These are phyloP conservation scores for Bos taurus DNA, from an alignment of 2,113 vertebrate genomes.

Conservation along the genomic window DNA sequence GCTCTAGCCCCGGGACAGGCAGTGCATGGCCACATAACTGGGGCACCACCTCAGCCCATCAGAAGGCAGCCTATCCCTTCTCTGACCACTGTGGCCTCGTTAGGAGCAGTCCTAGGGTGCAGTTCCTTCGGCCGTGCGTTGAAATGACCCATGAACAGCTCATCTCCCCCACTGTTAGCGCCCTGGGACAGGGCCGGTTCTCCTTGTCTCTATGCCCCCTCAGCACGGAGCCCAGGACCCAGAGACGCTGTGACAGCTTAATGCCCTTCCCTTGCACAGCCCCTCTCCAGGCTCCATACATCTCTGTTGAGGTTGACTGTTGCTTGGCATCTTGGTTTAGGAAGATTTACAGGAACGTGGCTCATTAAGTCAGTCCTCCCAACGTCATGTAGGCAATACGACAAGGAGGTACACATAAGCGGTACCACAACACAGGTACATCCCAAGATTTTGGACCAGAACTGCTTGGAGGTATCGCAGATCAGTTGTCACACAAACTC, in stretches of 20 bases:
- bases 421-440: neutral
- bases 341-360: neutral
- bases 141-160: neutral
- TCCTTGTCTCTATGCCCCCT: neutral
- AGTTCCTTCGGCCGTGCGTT: neutral
- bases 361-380: neutral
- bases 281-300: neutral
- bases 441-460: neutral
- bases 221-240: neutral
- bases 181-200: neutral
- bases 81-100: neutral
- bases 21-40: neutral
- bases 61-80: neutral
- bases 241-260: no score
- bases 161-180: neutral
- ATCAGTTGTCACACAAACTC: neutral
- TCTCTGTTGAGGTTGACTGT: neutral
- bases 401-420: neutral
- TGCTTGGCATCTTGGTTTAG: neutral
- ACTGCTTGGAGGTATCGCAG: neutral
- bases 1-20: neutral
- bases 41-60: neutral
- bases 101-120: neutral
- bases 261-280: neutral
- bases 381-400: neutral